Base-by-base conservation (phyloP, 2,797 vertebrate species). In the Sciaenops ocellatus region DNA sequence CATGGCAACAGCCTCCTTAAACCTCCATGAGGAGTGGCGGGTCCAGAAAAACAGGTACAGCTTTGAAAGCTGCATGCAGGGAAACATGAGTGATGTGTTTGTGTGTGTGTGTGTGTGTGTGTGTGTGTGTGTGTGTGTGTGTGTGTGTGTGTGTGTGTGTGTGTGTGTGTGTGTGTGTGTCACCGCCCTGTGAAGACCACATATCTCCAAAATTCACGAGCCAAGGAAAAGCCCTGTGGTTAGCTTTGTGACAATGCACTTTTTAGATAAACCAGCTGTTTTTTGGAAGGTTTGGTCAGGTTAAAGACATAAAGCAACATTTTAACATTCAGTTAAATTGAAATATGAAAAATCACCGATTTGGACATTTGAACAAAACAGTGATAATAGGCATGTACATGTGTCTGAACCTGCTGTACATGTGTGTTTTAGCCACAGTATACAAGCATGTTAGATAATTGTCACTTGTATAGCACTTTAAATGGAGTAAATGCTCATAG, bases 1-100 rank as follows among this genome's bases (percentile, higher is more conserved):
- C 82, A 85, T 80, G 78, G 85, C 71, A 91, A 90, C 90, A 82
- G 67, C 73, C 52, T 73, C 75, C 55, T 63, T 54, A 66, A 84
- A 71, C 69, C 30, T 50, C 47, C 3, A 26, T 16, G 26, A 73
- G 44, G 24, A 75, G 17, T n/a, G 17, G 50, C 6, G 38, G 42
- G 61, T 78, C 44, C 64, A 55, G 66, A 79, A 52, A 87, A 82
- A 79, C 69, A 82, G 66, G 56, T 67, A 74, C 11, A 56, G 24
- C 3, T 73, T 57, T 55, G 28, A 69, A 69, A 64, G 54, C 57
- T 30, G 24, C 28, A 67, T 12, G 26, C 24, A 71, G 48, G 24
- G n/a, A 60, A 71, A 71, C 41, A 71, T 64, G 52, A 65, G 20
- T 66, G 20, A 55, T 46, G 24, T 50, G 16, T 66, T 17, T 54